Evolutionary conservation across 2,888 invertebrate species (phyloP), one percentile per base, ranked within the genome.

Genomic region (Metalampra italica): DNA sequence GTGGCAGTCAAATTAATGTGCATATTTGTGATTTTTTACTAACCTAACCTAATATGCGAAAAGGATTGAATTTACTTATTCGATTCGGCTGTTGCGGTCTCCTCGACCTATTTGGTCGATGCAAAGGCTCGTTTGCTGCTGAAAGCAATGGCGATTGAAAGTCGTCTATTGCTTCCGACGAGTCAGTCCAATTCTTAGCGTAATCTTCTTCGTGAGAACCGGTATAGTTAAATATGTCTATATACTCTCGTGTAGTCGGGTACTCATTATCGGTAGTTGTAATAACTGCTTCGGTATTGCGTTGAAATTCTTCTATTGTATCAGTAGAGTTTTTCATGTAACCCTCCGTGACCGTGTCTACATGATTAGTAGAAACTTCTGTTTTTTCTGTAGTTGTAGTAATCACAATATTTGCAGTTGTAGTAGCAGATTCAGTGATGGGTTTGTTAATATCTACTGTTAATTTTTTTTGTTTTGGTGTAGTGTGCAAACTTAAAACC

Each of bases 71-170:
- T 72, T 87, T 87, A 62, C 78, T 87, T 45, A 55, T 55, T 64
- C 79, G 71, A 63, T 74, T 83, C 32, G 71, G 76, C 50, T 62
- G 57, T 52, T 80, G 81, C 14, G 84, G 85, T 66, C 86, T 81
- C 51, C 87, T 75, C 32, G 82, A 81, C 45, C 89, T 67, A 44
- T 70, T 78, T 9, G 89, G 89, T 61, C 81, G 71, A 39, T 79
- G 87, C 13, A 83, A 50, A 3, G 89, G 86, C 56, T 88, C 88
- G 56, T 75, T 84, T 7, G 82, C 86, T 49, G 75, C 89, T 13
- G 89, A 89, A 3, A 88, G 70, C n/a, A 89, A 62, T 1, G 88
- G 87, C 3, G 89, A 89, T 52, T 86, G 75, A 32, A 79, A 83
- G 61, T 88, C 84, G 45, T 84, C 80, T 45, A 78, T 74, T 8